These are phyloP conservation scores for Dunckerocampus dactyliophorus DNA, from an alignment of 2,113 vertebrate species.

Conservation along the genomic window DNA sequence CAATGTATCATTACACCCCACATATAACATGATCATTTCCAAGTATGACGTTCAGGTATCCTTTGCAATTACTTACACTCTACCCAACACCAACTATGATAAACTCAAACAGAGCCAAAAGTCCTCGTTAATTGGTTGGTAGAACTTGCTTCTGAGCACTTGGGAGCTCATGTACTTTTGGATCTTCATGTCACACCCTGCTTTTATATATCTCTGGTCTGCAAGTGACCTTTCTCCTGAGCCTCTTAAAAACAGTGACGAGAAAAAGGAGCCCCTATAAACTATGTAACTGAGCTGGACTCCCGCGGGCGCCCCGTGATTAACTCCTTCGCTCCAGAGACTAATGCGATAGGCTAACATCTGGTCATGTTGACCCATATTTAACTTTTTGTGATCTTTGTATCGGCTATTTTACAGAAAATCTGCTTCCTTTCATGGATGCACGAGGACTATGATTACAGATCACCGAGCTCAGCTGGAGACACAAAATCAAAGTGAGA, in stretches of 20 bases:
- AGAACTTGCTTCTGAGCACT: constrained; percentile 14
- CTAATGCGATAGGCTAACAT: constrained; percentile 34
- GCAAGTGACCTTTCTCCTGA: constrained; percentile 32
- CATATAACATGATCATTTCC: neutral
- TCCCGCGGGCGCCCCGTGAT: constrained; percentile 40
- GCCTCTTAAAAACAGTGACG: constrained; percentile 28
- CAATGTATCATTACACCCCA: no score
- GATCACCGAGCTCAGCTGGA: constrained; percentile 7
- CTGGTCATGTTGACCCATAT: constrained; percentile 47
- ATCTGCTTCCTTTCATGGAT: constrained; percentile 2
- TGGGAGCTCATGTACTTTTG: constrained; percentile 25
- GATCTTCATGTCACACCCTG: constrained; percentile 11
- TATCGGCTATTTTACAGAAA: constrained; percentile 12
- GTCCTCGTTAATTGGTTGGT: constrained; percentile 1
- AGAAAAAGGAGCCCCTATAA: constrained; percentile 39
- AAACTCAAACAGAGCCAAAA: constrained; percentile 1
- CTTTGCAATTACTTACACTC: constrained; percentile 12
- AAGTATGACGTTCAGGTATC: constrained; percentile 26
- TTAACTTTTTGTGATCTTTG: constrained; percentile 40
- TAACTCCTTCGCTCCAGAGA: constrained; percentile 44
- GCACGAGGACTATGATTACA: constrained; percentile 15
- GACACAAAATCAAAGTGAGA: constrained; percentile 30
- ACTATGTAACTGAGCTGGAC: constrained; percentile 38
- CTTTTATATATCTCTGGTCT: constrained; percentile 21
- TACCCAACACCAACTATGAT: constrained; percentile 1